These are phyloP conservation scores for Thalassoma bifasciatum DNA, from an alignment of 2,113 vertebrate species.

Conservation along the genomic window DNA sequence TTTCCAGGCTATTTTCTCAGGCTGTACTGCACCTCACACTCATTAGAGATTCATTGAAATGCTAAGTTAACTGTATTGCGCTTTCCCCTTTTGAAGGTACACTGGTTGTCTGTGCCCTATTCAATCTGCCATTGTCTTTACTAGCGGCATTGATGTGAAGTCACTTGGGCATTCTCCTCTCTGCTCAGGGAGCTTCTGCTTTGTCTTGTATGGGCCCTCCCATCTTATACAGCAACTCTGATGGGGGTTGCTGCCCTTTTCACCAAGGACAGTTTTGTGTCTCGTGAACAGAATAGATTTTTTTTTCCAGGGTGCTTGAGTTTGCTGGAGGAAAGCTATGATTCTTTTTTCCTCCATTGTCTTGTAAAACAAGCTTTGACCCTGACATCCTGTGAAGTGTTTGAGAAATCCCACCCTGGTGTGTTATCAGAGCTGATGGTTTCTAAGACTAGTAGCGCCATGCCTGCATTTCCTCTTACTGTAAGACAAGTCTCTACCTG, in stretches of 20 bases:
- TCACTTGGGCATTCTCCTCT: conserved; percentile 46
- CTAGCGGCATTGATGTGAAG: conserved; percentile 54
- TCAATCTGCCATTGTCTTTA: conserved; percentile 60
- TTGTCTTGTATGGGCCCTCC: conserved; percentile 57
- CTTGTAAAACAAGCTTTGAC: conserved; percentile 34
- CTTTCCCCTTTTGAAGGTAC: conserved; percentile 51
- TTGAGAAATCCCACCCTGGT: conserved; percentile 39
- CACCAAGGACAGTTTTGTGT: conserved; percentile 30
- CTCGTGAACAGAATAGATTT: conserved; percentile 13
- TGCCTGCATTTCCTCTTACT: conserved; percentile 52
- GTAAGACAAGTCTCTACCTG: conserved; percentile 72
- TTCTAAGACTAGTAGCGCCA: conserved; percentile 20
- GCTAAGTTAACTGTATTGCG: conserved; percentile 62
- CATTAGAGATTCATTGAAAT: conserved; percentile 72
- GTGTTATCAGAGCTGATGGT: conserved; percentile 57
- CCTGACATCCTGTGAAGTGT: conserved; percentile 38
- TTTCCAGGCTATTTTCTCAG: conserved; percentile 11
- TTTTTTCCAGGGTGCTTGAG: conserved; percentile 10
- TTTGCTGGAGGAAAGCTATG: conserved; percentile 46
- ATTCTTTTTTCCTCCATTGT: conserved; percentile 40
- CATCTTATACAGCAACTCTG: conserved; percentile 26
- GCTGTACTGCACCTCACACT: conserved; percentile 9
- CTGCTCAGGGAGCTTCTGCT: conserved; percentile 43
- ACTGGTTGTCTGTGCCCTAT: conserved; percentile 47
- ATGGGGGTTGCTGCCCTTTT: conserved; percentile 57